Conservation (phyloP, 2,888 invertebrate genomes). For the Cheilosia vulpina region DNA sequence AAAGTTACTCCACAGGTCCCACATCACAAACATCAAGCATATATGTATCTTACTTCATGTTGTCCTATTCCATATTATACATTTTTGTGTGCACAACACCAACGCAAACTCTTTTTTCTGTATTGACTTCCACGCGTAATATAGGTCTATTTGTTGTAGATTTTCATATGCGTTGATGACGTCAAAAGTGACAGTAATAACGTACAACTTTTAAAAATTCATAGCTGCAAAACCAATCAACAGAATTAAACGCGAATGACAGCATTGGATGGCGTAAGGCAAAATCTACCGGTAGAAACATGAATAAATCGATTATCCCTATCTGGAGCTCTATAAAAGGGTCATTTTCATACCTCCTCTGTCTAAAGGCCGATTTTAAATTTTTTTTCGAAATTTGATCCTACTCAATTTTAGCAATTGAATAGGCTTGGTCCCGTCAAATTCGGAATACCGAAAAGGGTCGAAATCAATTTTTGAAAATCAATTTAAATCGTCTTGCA, state of each 20-base stretch:
- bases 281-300: not conserved
- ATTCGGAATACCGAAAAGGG: conserved; percentile 62
- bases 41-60: not conserved
- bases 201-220: not conserved
- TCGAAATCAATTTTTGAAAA: conserved; percentile 80
- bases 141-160: not conserved
- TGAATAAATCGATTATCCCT: not conserved
- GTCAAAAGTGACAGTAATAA: conserved; percentile 3
- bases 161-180: conserved; percentile 2
- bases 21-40: not conserved
- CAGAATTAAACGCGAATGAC: not conserved
- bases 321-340: conserved; percentile 16
- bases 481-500: conserved; percentile 79
- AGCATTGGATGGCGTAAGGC: not conserved
- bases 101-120: not conserved
- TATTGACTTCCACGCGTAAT: no score
- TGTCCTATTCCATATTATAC: not conserved
- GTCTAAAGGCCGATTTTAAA: conserved; percentile 22
- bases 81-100: not conserved
- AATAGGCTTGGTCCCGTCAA: not conserved
- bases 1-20: not conserved
- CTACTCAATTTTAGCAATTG: conserved; percentile 35
- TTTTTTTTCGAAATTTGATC: conserved; percentile 54
- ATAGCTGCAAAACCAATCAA: not conserved
- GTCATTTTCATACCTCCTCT: conserved; percentile 34